Conservation (phyloP, 2,888 invertebrate genomes). For the Nesidiocoris tenuis region DNA sequence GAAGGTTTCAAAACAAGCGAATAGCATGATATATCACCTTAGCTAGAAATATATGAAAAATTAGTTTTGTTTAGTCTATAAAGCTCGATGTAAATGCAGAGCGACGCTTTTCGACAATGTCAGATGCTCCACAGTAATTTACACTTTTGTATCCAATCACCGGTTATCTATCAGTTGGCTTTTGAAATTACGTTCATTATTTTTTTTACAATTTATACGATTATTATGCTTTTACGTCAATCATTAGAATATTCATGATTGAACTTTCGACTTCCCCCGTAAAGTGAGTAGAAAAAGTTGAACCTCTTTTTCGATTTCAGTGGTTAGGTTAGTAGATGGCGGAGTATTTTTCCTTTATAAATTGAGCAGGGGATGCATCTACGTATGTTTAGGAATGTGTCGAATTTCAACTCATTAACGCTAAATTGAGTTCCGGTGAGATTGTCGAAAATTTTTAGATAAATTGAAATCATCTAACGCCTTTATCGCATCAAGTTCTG, state of each 20-base stretch:
- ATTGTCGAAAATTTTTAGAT: not conserved
- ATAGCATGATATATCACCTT: conserved; percentile 37
- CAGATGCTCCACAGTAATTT: conserved; percentile 19
- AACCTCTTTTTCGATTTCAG: not conserved
- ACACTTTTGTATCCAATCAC: not conserved
- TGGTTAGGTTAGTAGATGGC: too few relatives aligned
- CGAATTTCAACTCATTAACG: not conserved
- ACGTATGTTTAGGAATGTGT: not conserved
- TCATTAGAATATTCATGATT: too few relatives aligned
- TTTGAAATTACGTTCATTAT: not conserved
- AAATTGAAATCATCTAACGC: too few relatives aligned
- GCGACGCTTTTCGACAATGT: conserved; percentile 8
- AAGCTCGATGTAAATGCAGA: conserved; percentile 47
- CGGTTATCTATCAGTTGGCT: not conserved
- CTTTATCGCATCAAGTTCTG: too few relatives aligned
- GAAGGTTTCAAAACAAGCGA: conserved; percentile 39
- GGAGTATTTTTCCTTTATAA: not conserved
- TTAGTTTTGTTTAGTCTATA: conserved; percentile 33
- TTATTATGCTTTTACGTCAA: too few relatives aligned
- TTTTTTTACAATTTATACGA: too few relatives aligned
- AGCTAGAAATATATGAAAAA: conserved; percentile 39
- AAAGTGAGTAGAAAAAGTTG: not conserved
- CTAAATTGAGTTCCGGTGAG: not conserved
- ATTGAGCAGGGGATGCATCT: not conserved
- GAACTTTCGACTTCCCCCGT: not conserved